These are phyloP conservation scores for Cochlearius cochlearius DNA, from an alignment of 2,113 vertebrate genomes.

Conservation along the genomic window DNA sequence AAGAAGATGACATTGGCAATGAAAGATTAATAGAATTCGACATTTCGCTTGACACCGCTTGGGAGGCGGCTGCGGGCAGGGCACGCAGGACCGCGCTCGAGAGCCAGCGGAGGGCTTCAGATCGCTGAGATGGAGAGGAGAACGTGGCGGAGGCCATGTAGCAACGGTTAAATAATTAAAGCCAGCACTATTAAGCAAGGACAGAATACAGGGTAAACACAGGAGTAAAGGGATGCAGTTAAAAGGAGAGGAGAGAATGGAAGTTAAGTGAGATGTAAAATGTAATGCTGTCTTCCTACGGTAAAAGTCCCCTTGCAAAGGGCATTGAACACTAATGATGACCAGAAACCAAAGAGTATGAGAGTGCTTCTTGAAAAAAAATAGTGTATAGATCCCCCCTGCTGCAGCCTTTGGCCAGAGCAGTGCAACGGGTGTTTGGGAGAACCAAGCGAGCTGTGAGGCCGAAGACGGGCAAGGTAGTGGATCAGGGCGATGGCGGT, in stretches of 20 bases:
- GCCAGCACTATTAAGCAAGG: neutral
- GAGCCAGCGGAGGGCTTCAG: neutral
- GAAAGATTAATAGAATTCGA: neutral
- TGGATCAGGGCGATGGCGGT: neutral
- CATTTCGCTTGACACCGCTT: accelerated
- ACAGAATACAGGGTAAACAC: neutral
- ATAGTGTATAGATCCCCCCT: accelerated
- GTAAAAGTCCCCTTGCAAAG: neutral
- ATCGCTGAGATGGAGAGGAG: accelerated
- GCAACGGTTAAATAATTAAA: neutral
- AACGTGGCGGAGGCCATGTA: accelerated
- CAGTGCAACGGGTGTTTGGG: accelerated
- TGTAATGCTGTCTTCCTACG: accelerated
- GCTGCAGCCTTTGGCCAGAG: neutral
- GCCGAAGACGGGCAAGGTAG: accelerated
- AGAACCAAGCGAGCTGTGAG: accelerated
- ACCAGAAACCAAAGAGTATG: neutral
- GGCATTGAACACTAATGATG: neutral
- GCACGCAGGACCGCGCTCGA: accelerated
- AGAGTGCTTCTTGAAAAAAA: neutral
- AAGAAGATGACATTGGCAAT: neutral
- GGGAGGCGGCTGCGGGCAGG: neutral
- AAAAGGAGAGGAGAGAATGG: neutral
- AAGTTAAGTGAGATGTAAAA: neutral
- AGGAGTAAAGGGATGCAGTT: neutral